Conservation (phyloP, 1,140 invertebrate species). For the Scaptomyza graminum region DNA sequence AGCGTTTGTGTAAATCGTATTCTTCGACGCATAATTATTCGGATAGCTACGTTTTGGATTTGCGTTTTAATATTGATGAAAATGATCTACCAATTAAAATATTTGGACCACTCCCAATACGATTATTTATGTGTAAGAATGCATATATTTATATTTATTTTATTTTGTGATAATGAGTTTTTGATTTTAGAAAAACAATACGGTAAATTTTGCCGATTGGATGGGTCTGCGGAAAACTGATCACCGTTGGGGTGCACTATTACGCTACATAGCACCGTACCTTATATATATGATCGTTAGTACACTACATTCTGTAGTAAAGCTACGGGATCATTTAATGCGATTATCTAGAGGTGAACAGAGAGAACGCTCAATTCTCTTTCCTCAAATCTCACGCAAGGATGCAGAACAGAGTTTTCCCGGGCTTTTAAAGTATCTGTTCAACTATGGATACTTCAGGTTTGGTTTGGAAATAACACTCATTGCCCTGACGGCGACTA, state of each 20-base stretch:
- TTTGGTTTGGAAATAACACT: constrained; percentile 97
- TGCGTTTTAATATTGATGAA: constrained; percentile 93
- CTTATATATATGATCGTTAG: constrained; percentile 93
- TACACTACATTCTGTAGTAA: constrained; percentile 93
- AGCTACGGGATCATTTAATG: constrained; percentile 92
- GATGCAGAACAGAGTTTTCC: constrained; percentile 93
- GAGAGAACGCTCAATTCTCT: constrained; percentile 89
- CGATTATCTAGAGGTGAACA: constrained; percentile 69
- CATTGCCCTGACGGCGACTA: constrained; percentile 92
- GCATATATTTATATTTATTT: no score
- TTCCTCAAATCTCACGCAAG: constrained; percentile 90
- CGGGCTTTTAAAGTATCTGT: constrained; percentile 93
- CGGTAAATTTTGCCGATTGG: constrained; percentile 93
- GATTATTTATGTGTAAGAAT: constrained; percentile 56
- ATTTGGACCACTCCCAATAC: constrained; percentile 89
- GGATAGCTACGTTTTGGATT: constrained; percentile 90
- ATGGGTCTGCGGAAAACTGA: constrained; percentile 91
- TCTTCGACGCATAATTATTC: constrained; percentile 89
- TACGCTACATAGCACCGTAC: constrained; percentile 91
- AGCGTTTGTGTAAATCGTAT: constrained; percentile 88
- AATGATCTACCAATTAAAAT: constrained; percentile 98
- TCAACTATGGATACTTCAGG: constrained; percentile 97
- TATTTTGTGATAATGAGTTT: no score
- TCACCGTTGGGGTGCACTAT: constrained; percentile 84
- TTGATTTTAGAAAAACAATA: constrained; percentile 55